Evolutionary conservation across 2,797 vertebrate genomes (phyloP).

Genomic region (Sebastes nivosus): DNA sequence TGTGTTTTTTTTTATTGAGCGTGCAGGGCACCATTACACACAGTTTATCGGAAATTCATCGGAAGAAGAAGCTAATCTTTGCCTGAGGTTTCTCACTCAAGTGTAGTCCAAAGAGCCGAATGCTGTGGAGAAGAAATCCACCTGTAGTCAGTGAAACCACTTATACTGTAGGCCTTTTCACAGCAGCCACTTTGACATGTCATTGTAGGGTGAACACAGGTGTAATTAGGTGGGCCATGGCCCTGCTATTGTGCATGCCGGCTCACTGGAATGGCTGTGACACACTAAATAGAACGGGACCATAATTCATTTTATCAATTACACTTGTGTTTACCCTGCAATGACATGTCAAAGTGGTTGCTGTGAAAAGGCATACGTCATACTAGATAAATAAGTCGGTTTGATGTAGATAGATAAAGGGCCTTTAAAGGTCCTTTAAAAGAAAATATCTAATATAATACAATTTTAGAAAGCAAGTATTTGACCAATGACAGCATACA

Average conservation of each 20-base stretch:
- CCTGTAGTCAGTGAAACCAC: not conserved
- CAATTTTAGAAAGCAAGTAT: not conserved
- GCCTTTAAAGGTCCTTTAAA: not conserved
- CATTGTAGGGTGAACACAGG: too few species aligned
- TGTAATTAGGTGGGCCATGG: not conserved
- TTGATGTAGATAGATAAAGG: not conserved
- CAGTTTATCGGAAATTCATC: not conserved
- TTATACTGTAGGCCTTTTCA: not conserved
- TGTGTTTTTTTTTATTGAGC: not conserved
- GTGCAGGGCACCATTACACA: accelerated
- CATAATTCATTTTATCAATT: not conserved
- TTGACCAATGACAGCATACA: not conserved
- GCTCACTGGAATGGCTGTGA: not conserved
- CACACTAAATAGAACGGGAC: not conserved
- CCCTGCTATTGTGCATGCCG: not conserved
- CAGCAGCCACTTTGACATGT: too few species aligned
- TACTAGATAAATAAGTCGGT: not conserved
- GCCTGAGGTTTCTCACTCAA: too few species aligned
- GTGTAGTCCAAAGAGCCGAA: too few species aligned
- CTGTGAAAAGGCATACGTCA: not conserved
- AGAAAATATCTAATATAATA: not conserved
- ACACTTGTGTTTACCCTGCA: not conserved
- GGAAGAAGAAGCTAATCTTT: too few species aligned
- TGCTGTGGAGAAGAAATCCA: not conserved
- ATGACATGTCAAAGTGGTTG: not conserved